Base-by-base conservation (phyloP, 2,797 vertebrate genomes). In the Danio albolineatus region DNA sequence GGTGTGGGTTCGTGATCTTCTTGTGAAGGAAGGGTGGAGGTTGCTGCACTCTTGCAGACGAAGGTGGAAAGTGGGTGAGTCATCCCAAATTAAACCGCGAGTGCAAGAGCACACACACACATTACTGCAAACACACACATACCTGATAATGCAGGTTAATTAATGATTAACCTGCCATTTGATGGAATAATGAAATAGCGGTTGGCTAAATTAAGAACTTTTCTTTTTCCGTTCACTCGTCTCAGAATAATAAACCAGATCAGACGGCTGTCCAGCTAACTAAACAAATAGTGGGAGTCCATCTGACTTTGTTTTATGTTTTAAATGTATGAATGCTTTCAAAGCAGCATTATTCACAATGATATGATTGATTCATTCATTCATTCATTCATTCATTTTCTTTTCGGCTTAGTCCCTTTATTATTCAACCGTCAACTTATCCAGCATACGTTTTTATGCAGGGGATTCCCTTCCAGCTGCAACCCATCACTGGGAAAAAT, bases 31-130 rank as follows among this genome's bases (percentile, higher is more conserved):
- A 81, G 74, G 77, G 57, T 72, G 77, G 76, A 72, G 66, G 77
- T 62, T 71, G 56, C 85, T 90, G 87, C 88, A 90, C 85, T 84
- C 86, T 86, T 92, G 89, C 89, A 91, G 87, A 85, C 89, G 89
- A 88, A 89, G 85, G 83, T 82, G 84, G 80, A 90, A 89, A 91
- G 89, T 84, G 82, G 81, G 81, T 91, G 91, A 92, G 89, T 93
- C 91, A 91, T 86, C 83, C 86, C 74, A 85, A 88, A 88, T 82
- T 84, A 82, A 78, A 79, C 83, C 79, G 73, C 82, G 76, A 46
- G 36, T 49, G 76, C 62, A 78, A 78, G 43, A 59, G 76, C 12
- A 46, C 57, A 78, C 54, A 46, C 39, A 19, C 65, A 61, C 64
- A 70, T 59, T 44, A 38, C 46, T 7, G 49, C 51, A 21, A 54